These are phyloP conservation scores for Tarsius wallacei DNA, from an alignment of 2,797 vertebrate genomes.

Conservation along the genomic window DNA sequence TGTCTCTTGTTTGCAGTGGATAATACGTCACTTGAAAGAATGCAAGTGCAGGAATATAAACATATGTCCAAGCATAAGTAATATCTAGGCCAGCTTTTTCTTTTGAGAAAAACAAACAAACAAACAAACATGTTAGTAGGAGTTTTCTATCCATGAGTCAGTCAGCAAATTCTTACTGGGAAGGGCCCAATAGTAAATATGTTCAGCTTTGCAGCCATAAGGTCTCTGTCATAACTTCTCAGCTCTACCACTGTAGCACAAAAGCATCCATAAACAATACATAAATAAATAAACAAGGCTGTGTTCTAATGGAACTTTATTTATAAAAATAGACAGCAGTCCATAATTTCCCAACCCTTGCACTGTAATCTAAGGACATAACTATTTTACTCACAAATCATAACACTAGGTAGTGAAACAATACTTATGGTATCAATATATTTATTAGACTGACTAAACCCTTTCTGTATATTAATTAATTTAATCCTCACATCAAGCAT, in stretches of 20 bases:
- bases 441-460: background rate
- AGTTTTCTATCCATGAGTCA: background rate
- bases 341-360: background rate
- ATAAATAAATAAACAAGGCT: background rate
- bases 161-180: background rate
- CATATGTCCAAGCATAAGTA: constrained; percentile 32
- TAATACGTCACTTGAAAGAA: constrained; percentile 46
- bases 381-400: constrained; percentile 54
- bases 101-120: constrained; percentile 45
- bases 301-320: constrained; percentile 12
- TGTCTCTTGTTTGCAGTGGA: background rate
- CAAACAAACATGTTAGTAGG: background rate
- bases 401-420: background rate
- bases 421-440: background rate
- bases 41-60: constrained; percentile 47
- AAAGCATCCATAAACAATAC: background rate
- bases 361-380: background rate
- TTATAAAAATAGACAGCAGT: background rate
- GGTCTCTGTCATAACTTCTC: background rate
- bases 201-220: background rate
- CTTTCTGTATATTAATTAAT: background rate
- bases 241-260: background rate
- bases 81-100: background rate
- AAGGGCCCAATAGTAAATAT: constrained; percentile 17
- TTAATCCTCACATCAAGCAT: background rate